Conservation (phyloP, 2,888 invertebrate species). For the Spicauda simplicius region DNA sequence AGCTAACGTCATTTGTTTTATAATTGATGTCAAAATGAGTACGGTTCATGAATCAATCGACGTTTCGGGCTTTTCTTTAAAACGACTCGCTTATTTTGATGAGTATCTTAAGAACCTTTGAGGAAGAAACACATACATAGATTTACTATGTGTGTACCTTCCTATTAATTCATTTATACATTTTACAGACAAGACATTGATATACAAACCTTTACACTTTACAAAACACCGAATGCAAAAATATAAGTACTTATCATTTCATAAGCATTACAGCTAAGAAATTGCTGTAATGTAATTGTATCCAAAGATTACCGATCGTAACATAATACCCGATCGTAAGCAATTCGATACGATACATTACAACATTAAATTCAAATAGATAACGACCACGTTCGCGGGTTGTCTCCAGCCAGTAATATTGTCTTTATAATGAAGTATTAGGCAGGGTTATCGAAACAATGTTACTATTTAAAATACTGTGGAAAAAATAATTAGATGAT, state of each 20-base stretch:
- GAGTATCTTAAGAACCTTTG: too few relatives aligned
- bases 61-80: too few relatives aligned
- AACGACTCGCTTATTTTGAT: too few relatives aligned
- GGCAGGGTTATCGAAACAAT: constrained; percentile 10
- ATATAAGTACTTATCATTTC: constrained; percentile 1
- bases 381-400: constrained; percentile 31
- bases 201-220: neutral
- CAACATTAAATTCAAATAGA: constrained; percentile 37
- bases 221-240: neutral
- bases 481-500: too few relatives aligned
- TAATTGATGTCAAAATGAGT: too few relatives aligned
- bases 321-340: constrained; percentile 35
- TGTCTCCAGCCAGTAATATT: constrained; percentile 36
- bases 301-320: constrained; percentile 33
- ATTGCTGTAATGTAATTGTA: constrained; percentile 30
- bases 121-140: too few relatives aligned
- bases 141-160: too few relatives aligned
- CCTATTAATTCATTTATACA: too few relatives aligned
- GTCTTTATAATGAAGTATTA: constrained; percentile 35
- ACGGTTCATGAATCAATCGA: too few relatives aligned
- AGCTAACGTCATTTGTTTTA: too few relatives aligned
- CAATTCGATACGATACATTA: constrained; percentile 35
- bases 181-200: too few relatives aligned
- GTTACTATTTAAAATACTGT: too few relatives aligned
- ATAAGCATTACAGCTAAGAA: constrained; percentile 25